Base-by-base conservation (phyloP, 2,797 vertebrate genomes). In the Adrianichthys oophorus region DNA sequence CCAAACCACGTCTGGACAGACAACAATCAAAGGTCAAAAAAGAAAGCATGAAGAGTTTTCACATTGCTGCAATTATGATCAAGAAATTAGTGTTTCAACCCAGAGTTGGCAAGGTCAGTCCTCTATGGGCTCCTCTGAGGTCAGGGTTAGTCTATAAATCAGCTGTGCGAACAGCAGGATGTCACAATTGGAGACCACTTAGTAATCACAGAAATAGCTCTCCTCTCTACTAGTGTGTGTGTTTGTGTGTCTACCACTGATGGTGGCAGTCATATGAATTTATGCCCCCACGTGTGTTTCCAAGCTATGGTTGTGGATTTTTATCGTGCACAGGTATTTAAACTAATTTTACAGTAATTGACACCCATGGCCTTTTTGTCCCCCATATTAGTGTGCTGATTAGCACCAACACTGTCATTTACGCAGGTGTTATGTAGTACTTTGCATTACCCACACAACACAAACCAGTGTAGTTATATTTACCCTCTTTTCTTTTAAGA, bases 161-260 rank as follows among this genome's bases (percentile, higher is more conserved):
- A 83, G 77, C 75, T 58, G 78, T 55, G 67, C 53, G 68, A 76
- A 72, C 60, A 75, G 70, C 72, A 76, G 76, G 72, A 88, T 80
- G 83, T 83, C 78, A 76, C 78, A 78, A 78, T 85, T 85, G 80
- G 70, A 80, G 75, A 59, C 83, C 80, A 81, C 87, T 88, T 67
- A 26, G 79, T 84, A 89, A 90, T 92, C 88, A 88, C 80, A 79
- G 56, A 83, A 83, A 90, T 84, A 74, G 76, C 62, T 53, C 74
- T 78, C 57, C 48, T 65, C 59, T 67, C 67, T 52, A 42, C 51
- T 56, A 54, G 50, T 59, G 62, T 24, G 44, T 48, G 15, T 18
- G 21, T 70, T 51, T 78, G 57, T 65, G 32, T 73, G 55, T 72
- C 24, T 18, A n/a, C 50, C 64, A 52, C 40, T 62, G 17, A 24